Evolutionary conservation across 2,113 vertebrate genomes (phyloP), one percentile per base, ranked within the genome.

Genomic region (Hypanus sabinus): DNA sequence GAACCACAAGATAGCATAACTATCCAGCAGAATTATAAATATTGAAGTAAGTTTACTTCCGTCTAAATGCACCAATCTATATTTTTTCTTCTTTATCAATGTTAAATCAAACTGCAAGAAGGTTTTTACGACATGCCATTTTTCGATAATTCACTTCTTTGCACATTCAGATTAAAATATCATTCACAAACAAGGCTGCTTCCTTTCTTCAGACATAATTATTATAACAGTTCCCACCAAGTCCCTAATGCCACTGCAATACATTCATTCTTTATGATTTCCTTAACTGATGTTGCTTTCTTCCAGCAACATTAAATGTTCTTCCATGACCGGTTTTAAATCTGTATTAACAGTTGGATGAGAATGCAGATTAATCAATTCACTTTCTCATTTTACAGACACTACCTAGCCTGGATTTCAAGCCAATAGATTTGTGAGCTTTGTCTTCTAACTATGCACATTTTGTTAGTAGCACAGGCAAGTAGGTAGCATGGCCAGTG

Each of bases 181-280:
- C 91, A 93, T 93, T 93, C 73, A 71, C 91, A 93, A 93, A 73
- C 38, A 70, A 93, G 91, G 91, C 27, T 73, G 91, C 91, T 93
- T 93, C 91, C 91, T 93, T 70, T 93, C 68, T 93, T 93, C 91
- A 93, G 73, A 93, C 91, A 93, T 93, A 75, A 93, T 93, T 93
- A 93, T 93, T 93, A 71, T 93, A 93, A 18, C 91, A 93, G 91
- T 73, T 93, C 36, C 91, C 68, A 30, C 91, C 27, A 93, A 93
- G 55, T 93, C 91, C 91, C 91, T 30, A 93, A 73, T 75, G 91
- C 91, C 71, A 93, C 18, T 46, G 68, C 71, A 93, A 93, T 73
- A 93, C 91, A 93, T 93, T 93, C 91, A 75, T 93, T 73, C 91
- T 93, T 93, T 75, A 93, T 93, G 70, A 93, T 93, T 93, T 73